Conservation (phyloP, 2,113 vertebrate species). For the Naja naja region DNA sequence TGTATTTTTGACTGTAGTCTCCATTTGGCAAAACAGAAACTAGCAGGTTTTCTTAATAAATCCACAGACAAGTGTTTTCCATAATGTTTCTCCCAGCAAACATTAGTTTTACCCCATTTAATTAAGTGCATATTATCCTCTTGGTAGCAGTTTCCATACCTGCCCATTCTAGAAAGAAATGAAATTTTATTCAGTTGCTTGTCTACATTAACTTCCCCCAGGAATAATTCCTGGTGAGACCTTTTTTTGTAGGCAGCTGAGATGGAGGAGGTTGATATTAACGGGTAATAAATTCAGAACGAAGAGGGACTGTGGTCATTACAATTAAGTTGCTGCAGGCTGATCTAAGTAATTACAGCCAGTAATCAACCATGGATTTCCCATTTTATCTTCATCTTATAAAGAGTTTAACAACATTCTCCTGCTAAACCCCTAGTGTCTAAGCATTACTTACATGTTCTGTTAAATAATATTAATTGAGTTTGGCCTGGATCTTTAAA, state of each 20-base stretch:
- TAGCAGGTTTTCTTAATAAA: background rate
- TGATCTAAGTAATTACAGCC: background rate
- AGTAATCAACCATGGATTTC: background rate
- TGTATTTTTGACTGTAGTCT: background rate
- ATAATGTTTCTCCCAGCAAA: background rate
- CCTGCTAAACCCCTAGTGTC: background rate
- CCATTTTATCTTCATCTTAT: slow-evolving; percentile 9
- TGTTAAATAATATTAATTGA: too few species aligned
- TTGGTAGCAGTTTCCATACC: background rate
- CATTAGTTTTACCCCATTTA: background rate
- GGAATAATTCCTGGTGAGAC: background rate
- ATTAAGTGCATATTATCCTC: slow-evolving; percentile 6
- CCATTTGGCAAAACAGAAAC: background rate
- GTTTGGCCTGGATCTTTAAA: too few species aligned
- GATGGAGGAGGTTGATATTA: too few species aligned
- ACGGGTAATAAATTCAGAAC: background rate
- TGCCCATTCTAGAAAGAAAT: background rate
- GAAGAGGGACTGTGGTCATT: background rate
- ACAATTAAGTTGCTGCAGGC: background rate
- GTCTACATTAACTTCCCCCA: background rate
- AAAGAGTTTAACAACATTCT: background rate
- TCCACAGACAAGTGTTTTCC: background rate
- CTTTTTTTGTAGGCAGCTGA: background rate
- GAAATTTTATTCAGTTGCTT: slow-evolving; percentile 6
- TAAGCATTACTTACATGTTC: background rate